These are phyloP conservation scores for Dolichotis patagonum DNA, from an alignment of 2,113 vertebrate species.

Conservation along the genomic window DNA sequence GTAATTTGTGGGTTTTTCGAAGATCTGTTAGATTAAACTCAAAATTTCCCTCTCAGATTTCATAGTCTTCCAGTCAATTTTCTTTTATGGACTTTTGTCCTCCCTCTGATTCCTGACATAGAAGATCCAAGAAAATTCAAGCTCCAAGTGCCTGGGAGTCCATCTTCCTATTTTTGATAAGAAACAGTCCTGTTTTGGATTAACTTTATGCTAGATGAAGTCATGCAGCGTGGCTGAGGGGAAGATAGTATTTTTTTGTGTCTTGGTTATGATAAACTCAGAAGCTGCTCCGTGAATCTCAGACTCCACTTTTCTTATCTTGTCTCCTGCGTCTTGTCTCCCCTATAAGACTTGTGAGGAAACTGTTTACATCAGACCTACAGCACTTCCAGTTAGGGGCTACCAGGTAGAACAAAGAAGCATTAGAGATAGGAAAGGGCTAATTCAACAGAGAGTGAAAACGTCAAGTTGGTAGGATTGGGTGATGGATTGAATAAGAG, in stretches of 20 bases:
- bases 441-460: background rate
- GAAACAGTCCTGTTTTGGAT: background rate
- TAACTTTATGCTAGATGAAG: background rate
- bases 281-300: background rate
- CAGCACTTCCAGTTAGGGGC: background rate
- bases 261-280: background rate
- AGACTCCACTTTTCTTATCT: background rate
- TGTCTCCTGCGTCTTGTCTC: background rate
- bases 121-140: background rate
- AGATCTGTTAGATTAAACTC: background rate
- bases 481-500: background rate
- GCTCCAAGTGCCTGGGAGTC: background rate
- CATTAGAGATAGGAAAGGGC: background rate
- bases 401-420: accelerated
- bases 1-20: background rate
- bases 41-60: background rate
- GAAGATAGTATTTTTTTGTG: background rate
- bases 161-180: background rate
- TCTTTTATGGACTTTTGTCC: background rate
- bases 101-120: background rate
- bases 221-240: background rate
- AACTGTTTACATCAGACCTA: background rate
- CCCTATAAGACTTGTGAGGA: background rate
- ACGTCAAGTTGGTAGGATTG: background rate
- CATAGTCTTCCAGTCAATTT: background rate